Evolutionary conservation across 2,113 vertebrate genomes (phyloP), one percentile per base, ranked within the genome.

Genomic region (Plestiodon gilberti): DNA sequence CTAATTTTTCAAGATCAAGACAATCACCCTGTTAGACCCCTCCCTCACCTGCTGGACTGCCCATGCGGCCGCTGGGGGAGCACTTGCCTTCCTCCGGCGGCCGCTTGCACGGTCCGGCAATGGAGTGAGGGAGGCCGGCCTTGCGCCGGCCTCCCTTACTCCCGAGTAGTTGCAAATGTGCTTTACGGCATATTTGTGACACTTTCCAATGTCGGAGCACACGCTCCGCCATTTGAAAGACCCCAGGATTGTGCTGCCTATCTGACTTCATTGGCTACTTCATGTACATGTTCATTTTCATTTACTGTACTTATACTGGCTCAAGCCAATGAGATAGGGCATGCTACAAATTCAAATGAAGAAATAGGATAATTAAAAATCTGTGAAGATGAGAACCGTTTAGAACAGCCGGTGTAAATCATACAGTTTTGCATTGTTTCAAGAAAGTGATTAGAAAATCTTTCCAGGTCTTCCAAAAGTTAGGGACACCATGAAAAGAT

Each of bases 1-100:
- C 75, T 67, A 85, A 78, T 85, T 85, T 67, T 77, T 77, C 59
- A 76, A 13, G 30, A 57, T 64, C 61, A 52, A 22, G 48, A 78
- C 33, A 30, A 43, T 55, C 3, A 25, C 6, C 4, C 61, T 28
- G 61, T 5, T 48, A 48, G 2, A 57, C 52, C 52, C 52, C 52
- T 55, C 52, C 67, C 67, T 22, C 74, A 78, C 8, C 52, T 81
- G 11, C 22, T 17, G 61, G 61, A 55, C 52, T n/a, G n/a, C n/a
- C n/a, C n/a, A n/a, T n/a, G n/a, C n/a, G n/a, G n/a, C n/a, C n/a
- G n/a, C n/a, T n/a, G n/a, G n/a, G n/a, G n/a, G n/a, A n/a, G n/a
- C n/a, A n/a, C n/a, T n/a, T n/a, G n/a, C n/a, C n/a, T n/a, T n/a
- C n/a, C n/a, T n/a, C n/a, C n/a, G n/a, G n/a, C n/a, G n/a, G n/a